Percentiles rank a stretch among this genome's conserved stretches.
These are phyloP conservation scores for Spodoptera litura DNA, from an alignment of 1,140 invertebrate species.

Conservation along the genomic window DNA sequence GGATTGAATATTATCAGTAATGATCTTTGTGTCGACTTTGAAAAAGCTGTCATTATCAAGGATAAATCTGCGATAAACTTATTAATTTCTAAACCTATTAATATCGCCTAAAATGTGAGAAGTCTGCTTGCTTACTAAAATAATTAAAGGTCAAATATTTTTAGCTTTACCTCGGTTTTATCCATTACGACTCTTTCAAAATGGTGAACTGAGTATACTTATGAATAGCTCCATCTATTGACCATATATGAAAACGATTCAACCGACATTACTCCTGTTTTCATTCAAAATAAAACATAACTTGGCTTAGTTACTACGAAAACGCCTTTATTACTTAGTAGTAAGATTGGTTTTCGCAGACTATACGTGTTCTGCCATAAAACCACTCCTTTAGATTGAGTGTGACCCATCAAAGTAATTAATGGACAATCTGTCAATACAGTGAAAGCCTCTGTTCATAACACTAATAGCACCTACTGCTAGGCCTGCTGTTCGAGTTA, in stretches of 20 bases:
- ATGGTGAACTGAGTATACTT: not conserved
- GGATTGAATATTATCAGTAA: no score
- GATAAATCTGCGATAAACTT: no score
- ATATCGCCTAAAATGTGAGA: no score
- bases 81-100: no score
- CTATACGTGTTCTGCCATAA: not conserved
- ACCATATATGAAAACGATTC: slow-evolving; percentile 7
- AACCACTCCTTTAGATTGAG: not conserved
- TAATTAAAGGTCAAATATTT: not conserved
- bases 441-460: not conserved
- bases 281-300: no score
- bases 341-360: not conserved
- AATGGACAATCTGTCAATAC: slow-evolving; percentile 18
- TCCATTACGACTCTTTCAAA: not conserved
- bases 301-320: no score
- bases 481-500: no score
- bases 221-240: not conserved
- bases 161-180: no score
- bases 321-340: not conserved
- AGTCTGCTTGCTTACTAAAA: no score
- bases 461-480: not conserved
- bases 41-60: no score
- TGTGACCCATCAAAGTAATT: slow-evolving; percentile 7
- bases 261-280: not conserved
- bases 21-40: no score